Base-by-base conservation (phyloP, 2,113 vertebrate species). In the Agelaius phoeniceus region DNA sequence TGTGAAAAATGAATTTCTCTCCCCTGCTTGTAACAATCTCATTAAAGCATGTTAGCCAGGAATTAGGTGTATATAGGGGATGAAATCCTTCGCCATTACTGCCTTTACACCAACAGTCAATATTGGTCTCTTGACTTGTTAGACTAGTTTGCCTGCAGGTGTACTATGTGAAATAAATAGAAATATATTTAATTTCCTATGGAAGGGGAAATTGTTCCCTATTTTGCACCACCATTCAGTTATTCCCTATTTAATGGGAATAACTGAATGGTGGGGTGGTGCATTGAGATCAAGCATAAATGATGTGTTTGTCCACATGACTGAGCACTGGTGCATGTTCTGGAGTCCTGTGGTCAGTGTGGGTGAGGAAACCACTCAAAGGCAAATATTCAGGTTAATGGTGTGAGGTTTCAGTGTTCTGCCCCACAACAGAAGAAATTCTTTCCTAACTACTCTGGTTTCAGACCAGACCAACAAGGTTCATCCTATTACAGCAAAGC, bases 1-100 rank as follows among this genome's bases (percentile, higher is more conserved):
- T 52, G 62, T 90, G 82, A 94, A 94, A 95, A 96, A 89, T 67
- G 3, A 78, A 92, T 87, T 87, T 37, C 7, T 65, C 22, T 81
- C 22, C 21, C 48, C 72, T 89, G 24, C 63, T 71, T 62, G 55
- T 69, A 91, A 62, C 39, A 77, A 62, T 31, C 27, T 39, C 33
- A 55, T 95, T 69, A 86, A 67, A 69, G 33, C 11, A 39, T 1
- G 2, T 48, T 90, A 71, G 11, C 28, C 44, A 52, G 49, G 55
- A 91, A 39, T 41, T 79, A 62, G 33, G 13, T 41, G 10, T 44
- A 11, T n/a, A 5, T 27, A 54, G 39, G n/a, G 39, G 65, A 58
- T 23, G 9, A 65, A 91, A 66, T 18, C 16, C 4, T 89, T 33
- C 31, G 52, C 13, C 19, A 15, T 6, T 9, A 2, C 15, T 90